Base-by-base conservation (phyloP, 1,140 invertebrate species). In the Oryzaephilus surinamensis region DNA sequence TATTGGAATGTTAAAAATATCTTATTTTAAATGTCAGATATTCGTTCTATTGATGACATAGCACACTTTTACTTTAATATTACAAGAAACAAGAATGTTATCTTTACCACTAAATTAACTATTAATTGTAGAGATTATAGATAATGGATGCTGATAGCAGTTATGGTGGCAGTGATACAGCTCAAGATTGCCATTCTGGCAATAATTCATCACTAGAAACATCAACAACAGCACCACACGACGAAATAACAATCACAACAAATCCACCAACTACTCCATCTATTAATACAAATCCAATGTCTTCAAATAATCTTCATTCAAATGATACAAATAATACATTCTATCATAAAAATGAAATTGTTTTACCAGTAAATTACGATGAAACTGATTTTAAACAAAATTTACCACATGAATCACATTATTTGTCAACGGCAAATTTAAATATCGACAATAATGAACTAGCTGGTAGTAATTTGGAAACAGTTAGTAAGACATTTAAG, bases 301-400 rank as follows among this genome's bases (percentile, higher is more conserved):
- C n/a, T n/a, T n/a, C n/a, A n/a, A n/a, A n/a, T n/a, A n/a, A n/a
- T n/a, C n/a, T n/a, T n/a, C n/a, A n/a, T n/a, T n/a, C n/a, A n/a
- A n/a, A n/a, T 16, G 36, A 38, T 8, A 17, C 31, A n/a, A 47
- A 51, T 28, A 49, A 44, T 14, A n/a, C n/a, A n/a, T 58, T 48
- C 39, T 62, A 62, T 37, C 57, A 61, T 42, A 62, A 62, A 41
- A 62, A 61, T 41, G 60, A 62, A 43, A 52, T 62, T 20, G 57
- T 57, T 8, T 39, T 62, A 29, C 57, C 58, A 3, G 51, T 62
- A 15, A 59, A 61, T 32, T 50, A 52, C 33, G 56, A 59, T 32
- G 57, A 62, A 30, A 48, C 45, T 5, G 58, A 58, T 39, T 48
- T 46, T 17, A 42, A 53, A 23, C 46, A 49, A 26, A 26, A 32